Base-by-base conservation (phyloP, 2,888 invertebrate species). In the Watsonalla cultraria region DNA sequence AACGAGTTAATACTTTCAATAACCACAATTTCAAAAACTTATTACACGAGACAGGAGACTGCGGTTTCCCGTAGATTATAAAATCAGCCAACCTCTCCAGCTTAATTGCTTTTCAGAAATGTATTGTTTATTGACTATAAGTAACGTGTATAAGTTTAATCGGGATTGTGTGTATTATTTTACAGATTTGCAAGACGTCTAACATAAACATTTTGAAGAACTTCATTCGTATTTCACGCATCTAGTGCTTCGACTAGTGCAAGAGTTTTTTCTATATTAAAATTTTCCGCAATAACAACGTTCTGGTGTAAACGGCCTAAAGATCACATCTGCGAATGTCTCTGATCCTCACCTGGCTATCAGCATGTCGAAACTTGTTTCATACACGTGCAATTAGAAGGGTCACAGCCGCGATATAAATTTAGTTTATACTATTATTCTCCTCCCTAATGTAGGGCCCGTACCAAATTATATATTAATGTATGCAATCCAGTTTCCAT, bases 401-500 rank as follows among this genome's bases (percentile, higher is more conserved):
- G 84, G 75, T 73, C 78, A 69, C 61, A 70, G 65, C 64, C 68
- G 65, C 68, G 65, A 75, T 79, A 73, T 78, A 74, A 81, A 84
- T 84, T 74, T 76, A 76, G 80, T 72, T 74, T 85, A 87, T 85
- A 66, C 82, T 74, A 83, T 90, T 86, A 84, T 88, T 69, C 77
- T 70, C 74, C 80, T 77, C 88, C 84, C 84, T 86, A 90, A 86
- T 84, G 65, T 69, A 63, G 82, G 90, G 87, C 81, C 86, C 83
- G 81, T 80, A 82, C 84, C 82, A 78, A 86, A 89, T 90, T 88
- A 84, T 76, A 80, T 82, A 84, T 89, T 90, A 85, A 89, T 85
- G 76, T 80, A 89, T 88, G 78, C 88, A 82, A 84, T 88, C 89
- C 89, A 90, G 90, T 89, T 89, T 86, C 81, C 75, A 87, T 90